phyloP scores from a whole-genome alignment of 2,888 invertebrate genomes.

The Ceraclea dissimilis region DNA sequence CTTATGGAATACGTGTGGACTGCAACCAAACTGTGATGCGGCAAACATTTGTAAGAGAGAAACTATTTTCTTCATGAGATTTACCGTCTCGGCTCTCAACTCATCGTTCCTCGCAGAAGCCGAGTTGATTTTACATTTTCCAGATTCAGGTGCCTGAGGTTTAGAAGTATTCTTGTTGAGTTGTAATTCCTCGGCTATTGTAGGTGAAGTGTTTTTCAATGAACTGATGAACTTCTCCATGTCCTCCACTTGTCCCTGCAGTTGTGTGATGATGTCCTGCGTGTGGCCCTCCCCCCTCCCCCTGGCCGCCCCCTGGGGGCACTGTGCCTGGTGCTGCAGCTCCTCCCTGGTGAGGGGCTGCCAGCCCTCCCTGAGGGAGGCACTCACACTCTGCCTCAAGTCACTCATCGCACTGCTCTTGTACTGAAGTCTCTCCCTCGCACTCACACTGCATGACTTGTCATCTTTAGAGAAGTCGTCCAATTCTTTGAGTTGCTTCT shows the following conservation, averaged over 20 bases:
- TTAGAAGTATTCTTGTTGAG: slow-evolving; percentile 5
- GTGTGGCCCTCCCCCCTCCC: slow-evolving; percentile 8
- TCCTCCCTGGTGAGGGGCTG: slow-evolving; percentile 72
- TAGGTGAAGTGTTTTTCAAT: slow-evolving; percentile 72
- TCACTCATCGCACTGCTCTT: slow-evolving; percentile 88
- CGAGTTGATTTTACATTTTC: slow-evolving; percentile 13
- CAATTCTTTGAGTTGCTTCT: slow-evolving; percentile 85
- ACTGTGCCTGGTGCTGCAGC: slow-evolving; percentile 80
- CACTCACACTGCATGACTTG: slow-evolving; percentile 67
- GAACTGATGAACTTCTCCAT: slow-evolving; percentile 94
- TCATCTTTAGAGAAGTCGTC: slow-evolving; percentile 90
- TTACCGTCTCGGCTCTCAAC: slow-evolving; percentile 53
- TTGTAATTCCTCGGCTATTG: slow-evolving; percentile 36
- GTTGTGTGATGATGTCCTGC: slow-evolving; percentile 78
- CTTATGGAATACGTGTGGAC: slow-evolving; percentile 60
- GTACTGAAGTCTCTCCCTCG: slow-evolving; percentile 73
- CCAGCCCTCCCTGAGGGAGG: slow-evolving; percentile 76
- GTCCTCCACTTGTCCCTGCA: slow-evolving; percentile 95
- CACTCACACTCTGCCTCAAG: slow-evolving; percentile 73
- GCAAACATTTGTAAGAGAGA: slow-evolving; percentile 88
- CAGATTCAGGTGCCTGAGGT: background rate
- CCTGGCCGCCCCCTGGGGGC: slow-evolving; percentile 32
- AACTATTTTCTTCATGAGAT: slow-evolving; percentile 80
- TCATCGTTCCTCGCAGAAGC: slow-evolving; percentile 35
- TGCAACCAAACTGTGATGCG: slow-evolving; percentile 87